Conservation (phyloP, 2,113 vertebrate genomes). For the Chelonoidis abingdonii region DNA sequence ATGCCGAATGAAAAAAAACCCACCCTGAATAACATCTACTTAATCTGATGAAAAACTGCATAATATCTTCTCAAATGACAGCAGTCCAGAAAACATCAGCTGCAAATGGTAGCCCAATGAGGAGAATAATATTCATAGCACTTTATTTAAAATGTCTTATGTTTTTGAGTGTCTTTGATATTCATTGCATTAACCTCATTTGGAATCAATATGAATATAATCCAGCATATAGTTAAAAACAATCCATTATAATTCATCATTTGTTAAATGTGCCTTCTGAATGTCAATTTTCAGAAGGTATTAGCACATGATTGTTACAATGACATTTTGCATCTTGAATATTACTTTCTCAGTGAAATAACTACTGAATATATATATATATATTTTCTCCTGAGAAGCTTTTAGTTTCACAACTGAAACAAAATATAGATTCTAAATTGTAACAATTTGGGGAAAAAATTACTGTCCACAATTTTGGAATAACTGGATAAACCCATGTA, state of each 20-base stretch:
- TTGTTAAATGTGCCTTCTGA: background rate
- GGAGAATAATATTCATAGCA: background rate
- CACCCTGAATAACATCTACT: fast-evolving
- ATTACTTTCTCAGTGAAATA: background rate
- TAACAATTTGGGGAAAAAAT: background rate
- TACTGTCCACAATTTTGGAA: background rate
- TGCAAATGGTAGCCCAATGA: background rate
- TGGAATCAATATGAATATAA: background rate
- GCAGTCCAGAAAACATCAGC: background rate
- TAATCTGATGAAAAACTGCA: background rate
- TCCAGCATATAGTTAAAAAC: background rate
- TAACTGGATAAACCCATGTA: background rate
- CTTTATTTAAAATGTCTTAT: background rate
- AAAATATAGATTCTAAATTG: constrained; percentile 21
- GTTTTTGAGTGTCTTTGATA: background rate
- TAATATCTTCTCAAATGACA: background rate
- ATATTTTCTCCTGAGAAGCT: background rate
- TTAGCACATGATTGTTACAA: background rate
- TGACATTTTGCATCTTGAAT: background rate
- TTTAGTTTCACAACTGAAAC: background rate
- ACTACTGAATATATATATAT: background rate
- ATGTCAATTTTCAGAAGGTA: constrained; percentile 17
- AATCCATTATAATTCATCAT: background rate
- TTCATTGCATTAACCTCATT: background rate
- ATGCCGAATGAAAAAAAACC: background rate